Evolutionary conservation across 2,113 vertebrate species (phyloP).

Genomic region (Cinclus mexicanus): DNA sequence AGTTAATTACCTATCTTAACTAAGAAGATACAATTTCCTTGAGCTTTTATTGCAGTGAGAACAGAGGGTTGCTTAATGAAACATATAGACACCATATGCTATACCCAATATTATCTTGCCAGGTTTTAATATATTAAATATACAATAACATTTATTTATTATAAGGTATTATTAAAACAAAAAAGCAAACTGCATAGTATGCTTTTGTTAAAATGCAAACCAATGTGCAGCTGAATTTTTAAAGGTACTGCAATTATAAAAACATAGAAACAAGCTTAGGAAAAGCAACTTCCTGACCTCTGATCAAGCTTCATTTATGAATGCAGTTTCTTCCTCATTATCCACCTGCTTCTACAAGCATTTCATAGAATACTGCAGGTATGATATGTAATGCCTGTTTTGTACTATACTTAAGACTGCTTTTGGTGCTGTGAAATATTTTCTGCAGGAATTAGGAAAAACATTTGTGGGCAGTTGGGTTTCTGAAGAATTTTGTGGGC

Average conservation of each 20-base stretch:
- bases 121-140: not conserved
- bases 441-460: not conserved
- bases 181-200: not conserved
- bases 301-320: not conserved
- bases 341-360: not conserved
- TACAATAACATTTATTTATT: not conserved
- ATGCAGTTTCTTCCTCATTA: not conserved
- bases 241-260: not conserved
- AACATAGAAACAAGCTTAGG: not conserved
- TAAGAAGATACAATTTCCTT: not conserved
- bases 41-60: not conserved
- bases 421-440: not conserved
- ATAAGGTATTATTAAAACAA: not conserved
- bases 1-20: not conserved
- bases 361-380: not conserved
- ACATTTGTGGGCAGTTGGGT: not conserved
- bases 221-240: not conserved
- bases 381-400: not conserved
- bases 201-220: not conserved
- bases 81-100: not conserved
- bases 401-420: not conserved
- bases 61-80: not conserved
- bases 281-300: not conserved
- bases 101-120: not conserved
- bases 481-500: not conserved